Conservation (phyloP, 2,797 vertebrate genomes). For the Diplodus sargus region DNA sequence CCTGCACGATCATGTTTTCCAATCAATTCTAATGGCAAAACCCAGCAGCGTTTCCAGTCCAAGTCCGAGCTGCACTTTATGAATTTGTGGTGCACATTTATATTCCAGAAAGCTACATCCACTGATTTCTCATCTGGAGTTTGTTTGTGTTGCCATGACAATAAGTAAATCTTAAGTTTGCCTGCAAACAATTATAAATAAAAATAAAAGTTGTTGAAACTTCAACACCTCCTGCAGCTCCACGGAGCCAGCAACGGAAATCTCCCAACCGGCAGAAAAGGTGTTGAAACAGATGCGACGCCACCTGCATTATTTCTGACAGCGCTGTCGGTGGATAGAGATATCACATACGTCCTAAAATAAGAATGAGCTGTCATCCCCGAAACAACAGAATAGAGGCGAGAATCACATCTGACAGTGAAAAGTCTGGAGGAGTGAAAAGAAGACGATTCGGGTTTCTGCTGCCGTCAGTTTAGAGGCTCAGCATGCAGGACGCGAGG, state of each 20-base stretch:
- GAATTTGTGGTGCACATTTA: background rate
- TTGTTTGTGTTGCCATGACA: conserved; percentile 12
- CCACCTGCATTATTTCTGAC: background rate
- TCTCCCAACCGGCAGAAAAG: background rate
- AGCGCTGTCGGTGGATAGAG: background rate
- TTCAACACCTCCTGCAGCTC: conserved; percentile 9
- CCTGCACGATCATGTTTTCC: background rate
- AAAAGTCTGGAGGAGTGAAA: conserved; percentile 12
- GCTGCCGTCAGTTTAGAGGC: conserved; percentile 19
- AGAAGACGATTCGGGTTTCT: conserved; percentile 12
- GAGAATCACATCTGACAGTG: conserved; percentile 10
- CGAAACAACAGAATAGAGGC: background rate
- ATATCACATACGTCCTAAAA: conserved; percentile 18
- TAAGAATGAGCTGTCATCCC: conserved; percentile 19
- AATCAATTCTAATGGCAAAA: background rate
- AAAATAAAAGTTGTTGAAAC: background rate
- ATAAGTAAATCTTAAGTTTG: conserved; percentile 7
- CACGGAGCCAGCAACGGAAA: background rate
- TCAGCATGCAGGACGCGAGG: background rate
- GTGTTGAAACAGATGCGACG: background rate
- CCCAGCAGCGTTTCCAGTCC: background rate
- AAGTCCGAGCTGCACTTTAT: background rate
- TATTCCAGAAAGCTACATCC: background rate
- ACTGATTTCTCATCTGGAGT: background rate
- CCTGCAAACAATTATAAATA: background rate